Conservation (phyloP, 1,140 invertebrate genomes). For the Drosophila kikkawai region DNA sequence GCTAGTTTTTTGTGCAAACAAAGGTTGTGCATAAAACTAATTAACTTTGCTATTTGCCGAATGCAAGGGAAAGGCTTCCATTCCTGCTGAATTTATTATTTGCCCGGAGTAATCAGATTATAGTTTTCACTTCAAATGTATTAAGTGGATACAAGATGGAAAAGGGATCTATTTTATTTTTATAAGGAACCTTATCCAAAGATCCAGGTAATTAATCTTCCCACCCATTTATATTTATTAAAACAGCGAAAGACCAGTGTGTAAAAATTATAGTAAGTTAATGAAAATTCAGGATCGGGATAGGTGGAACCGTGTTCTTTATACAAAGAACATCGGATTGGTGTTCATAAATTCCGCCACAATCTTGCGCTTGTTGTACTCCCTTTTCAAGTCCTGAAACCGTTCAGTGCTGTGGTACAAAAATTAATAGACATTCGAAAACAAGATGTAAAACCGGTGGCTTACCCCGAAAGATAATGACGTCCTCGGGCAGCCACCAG, state of each 20-base stretch:
- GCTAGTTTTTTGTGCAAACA: constrained; percentile 51
- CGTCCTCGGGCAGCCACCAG: constrained; percentile 93
- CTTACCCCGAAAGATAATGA: constrained; percentile 86
- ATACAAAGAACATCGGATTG: constrained; percentile 84
- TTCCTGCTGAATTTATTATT: constrained; percentile 38
- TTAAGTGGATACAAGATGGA: neutral
- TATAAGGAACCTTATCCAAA: too few relatives aligned
- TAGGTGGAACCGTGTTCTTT: neutral
- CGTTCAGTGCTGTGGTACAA: constrained; percentile 10
- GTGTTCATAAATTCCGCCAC: constrained; percentile 47
- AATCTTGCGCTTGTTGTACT: constrained; percentile 67
- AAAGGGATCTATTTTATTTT: neutral
- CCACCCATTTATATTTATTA: too few relatives aligned
- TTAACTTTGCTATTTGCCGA: constrained; percentile 67
- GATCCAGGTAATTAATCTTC: too few relatives aligned
- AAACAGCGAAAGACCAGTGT: too few relatives aligned
- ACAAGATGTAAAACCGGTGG: neutral
- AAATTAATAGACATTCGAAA: neutral
- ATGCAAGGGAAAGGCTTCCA: constrained; percentile 4
- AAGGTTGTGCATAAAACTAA: constrained; percentile 73
- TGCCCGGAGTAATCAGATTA: constrained; percentile 18
- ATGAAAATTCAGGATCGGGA: neutral
- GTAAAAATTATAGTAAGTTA: too few relatives aligned
- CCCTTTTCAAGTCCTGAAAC: constrained; percentile 31
- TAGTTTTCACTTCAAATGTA: neutral